These are phyloP conservation scores for Corydoras sp. DNA, from an alignment of 2,113 vertebrate species.

Conservation along the genomic window DNA sequence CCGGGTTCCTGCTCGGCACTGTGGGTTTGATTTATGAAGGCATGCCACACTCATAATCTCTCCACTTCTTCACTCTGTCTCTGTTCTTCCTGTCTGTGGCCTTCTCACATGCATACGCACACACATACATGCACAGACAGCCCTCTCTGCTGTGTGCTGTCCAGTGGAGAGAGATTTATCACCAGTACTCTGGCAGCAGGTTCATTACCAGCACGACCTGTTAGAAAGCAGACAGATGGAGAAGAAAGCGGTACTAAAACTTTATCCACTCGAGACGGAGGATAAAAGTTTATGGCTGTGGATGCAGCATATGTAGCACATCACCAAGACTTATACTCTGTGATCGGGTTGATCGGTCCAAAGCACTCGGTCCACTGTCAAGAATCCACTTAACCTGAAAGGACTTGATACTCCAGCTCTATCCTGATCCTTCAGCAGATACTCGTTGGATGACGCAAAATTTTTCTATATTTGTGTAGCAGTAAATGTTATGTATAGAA, in stretches of 20 bases:
- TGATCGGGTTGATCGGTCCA: no score
- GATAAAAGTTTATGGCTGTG: constrained; percentile 18
- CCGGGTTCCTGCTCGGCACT: no score
- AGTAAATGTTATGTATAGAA: no score
- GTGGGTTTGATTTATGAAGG: constrained; percentile 53
- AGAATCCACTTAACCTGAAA: no score
- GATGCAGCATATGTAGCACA: not conserved
- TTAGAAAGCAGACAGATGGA: constrained; percentile 44
- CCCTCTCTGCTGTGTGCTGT: no score
- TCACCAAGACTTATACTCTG: no score
- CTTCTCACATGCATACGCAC: constrained; percentile 18
- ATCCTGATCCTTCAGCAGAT: no score
- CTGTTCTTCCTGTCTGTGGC: constrained; percentile 11
- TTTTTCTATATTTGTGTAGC: no score
- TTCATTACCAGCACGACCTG: constrained; percentile 63
- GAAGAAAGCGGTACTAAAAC: constrained; percentile 40
- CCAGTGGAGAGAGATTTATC: constrained; percentile 54
- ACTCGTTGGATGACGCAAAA: no score
- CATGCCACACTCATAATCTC: constrained; percentile 44
- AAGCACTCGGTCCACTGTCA: no score
- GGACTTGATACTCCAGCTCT: no score
- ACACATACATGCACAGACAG: no score
- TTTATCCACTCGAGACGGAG: constrained; percentile 14
- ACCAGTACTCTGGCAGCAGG: constrained; percentile 64
- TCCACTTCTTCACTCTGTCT: constrained; percentile 43